Base-by-base conservation (phyloP, 1,140 invertebrate genomes). In the Drosophila sproati region DNA sequence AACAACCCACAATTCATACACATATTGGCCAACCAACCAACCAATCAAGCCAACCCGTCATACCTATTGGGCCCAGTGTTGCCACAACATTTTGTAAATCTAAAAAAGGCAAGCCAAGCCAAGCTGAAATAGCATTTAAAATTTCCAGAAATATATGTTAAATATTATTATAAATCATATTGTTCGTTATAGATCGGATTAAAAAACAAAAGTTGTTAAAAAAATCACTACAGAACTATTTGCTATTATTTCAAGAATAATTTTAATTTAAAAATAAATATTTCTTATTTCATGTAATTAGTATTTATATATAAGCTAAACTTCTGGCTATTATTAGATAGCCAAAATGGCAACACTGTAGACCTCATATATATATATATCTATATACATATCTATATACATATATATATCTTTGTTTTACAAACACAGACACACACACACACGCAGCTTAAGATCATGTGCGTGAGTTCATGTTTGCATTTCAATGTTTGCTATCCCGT, bases 391-490 rank as follows among this genome's bases (percentile, higher is more conserved):
- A 20, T 20, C 0, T 20, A 1, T 20, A 0, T 1, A 20, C 1
- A 20, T 20, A 20, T 20, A 20, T 20, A 20, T 20, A 68, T 68
- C 34, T 41, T 59, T 73, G 20, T 37, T 45, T 43, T 37, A 35
- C 48, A 41, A 31, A 28, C n/a, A 34, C 29, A 51, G 37, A 47
- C 62, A 52, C 61, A 43, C 29, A 48, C 29, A 5, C 37, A 45
- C 31, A 47, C 37, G 43, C 31, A 48, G 60, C 47, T 41, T 52
- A 29, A 10, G 41, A 29, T 45, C 37, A 56, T 74, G 57, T 74
- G 72, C 72, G 72, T 74, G 72, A 62, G 66, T 74, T 74, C 59
- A 66, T 76, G 69, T 76, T 76, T 76, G 73, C 73, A 76, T 76
- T 76, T 72, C 60, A 63, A 76, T 76, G 73, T 76, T 76, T 76